phyloP scores from a whole-genome alignment of 2,113 vertebrate genomes.

The human region DNA sequence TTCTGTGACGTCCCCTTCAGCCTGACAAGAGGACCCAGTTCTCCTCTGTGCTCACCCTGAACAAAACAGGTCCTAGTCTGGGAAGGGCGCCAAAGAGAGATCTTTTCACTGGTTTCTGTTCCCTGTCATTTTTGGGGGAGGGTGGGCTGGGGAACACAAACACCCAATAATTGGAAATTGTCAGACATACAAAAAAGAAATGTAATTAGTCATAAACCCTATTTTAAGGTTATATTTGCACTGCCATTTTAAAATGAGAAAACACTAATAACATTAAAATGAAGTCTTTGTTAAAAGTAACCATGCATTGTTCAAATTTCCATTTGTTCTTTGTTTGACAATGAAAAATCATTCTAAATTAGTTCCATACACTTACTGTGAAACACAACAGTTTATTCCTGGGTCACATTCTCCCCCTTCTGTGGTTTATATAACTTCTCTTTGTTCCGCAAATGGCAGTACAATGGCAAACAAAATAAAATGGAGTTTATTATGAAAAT shows the following conservation, averaged over 20 bases:
- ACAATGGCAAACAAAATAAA: background rate
- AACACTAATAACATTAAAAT: conserved; percentile 40
- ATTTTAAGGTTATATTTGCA: conserved; percentile 42
- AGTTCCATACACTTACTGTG: background rate
- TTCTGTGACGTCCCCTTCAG: background rate
- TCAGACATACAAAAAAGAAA: conserved; percentile 36
- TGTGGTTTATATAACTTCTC: background rate
- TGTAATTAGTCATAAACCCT: conserved; percentile 44
- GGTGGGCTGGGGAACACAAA: background rate
- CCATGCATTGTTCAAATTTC: conserved; percentile 45
- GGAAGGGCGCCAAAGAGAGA: background rate
- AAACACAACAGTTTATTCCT: background rate
- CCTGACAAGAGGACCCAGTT: background rate
- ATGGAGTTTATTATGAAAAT: background rate
- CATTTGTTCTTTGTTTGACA: background rate
- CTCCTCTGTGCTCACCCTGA: background rate
- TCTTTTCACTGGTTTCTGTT: background rate
- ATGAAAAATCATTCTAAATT: conserved; percentile 33
- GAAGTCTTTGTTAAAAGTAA: conserved; percentile 35
- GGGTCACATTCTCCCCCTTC: background rate
- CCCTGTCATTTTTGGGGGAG: background rate
- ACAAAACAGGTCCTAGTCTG: conserved; percentile 19
- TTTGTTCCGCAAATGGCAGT: background rate
- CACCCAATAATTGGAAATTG: conserved; percentile 8
- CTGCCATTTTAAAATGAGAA: conserved; percentile 47